A percentile compares a stretch with the other conserved stretches of the same genome.
phyloP scores from a whole-genome alignment of 2,797 vertebrate species.

The Stomatorhinus walkeri region DNA sequence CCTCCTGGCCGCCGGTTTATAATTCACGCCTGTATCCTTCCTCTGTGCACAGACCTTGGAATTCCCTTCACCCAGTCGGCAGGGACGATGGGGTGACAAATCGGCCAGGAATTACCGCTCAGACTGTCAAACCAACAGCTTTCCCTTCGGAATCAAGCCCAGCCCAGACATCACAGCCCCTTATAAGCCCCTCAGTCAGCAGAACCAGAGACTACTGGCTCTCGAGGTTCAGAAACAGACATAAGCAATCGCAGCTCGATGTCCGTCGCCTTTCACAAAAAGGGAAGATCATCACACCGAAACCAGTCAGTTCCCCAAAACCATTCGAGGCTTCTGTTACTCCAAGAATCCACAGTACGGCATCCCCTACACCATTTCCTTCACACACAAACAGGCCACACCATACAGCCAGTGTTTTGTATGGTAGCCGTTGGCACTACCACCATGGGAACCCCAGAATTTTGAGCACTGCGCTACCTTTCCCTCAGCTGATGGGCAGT shows the following conservation, averaged over 20 bases:
- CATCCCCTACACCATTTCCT: conserved; percentile 31
- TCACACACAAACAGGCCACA: conserved; percentile 37
- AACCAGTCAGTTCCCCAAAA: conserved; percentile 39
- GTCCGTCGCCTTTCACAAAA: conserved; percentile 49
- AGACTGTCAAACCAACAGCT: conserved; percentile 54
- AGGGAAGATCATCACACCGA: conserved; percentile 51
- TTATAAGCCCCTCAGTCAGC: neutral
- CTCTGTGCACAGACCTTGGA: conserved; percentile 43
- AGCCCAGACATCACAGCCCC: neutral
- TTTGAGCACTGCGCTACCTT: conserved; percentile 50
- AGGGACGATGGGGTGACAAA: conserved; percentile 51
- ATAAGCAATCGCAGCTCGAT: conserved; percentile 64
- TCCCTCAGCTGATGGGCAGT: conserved; percentile 48
- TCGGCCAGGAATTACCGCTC: conserved; percentile 57
- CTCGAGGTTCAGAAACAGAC: conserved; percentile 61
- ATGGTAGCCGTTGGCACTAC: conserved; percentile 46
- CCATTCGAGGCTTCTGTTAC: conserved; percentile 33
- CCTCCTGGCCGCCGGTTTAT: conserved; percentile 34
- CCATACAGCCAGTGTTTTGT: conserved; percentile 28
- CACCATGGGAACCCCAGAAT: conserved; percentile 38
- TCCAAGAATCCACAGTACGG: conserved; percentile 31
- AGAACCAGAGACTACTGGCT: conserved; percentile 55
- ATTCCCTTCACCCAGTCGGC: conserved; percentile 40
- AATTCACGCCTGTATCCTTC: conserved; percentile 36
- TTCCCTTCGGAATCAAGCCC: conserved; percentile 26